phyloP scores from a whole-genome alignment of 2,888 invertebrate species.

The Pemphredon lugubris region DNA sequence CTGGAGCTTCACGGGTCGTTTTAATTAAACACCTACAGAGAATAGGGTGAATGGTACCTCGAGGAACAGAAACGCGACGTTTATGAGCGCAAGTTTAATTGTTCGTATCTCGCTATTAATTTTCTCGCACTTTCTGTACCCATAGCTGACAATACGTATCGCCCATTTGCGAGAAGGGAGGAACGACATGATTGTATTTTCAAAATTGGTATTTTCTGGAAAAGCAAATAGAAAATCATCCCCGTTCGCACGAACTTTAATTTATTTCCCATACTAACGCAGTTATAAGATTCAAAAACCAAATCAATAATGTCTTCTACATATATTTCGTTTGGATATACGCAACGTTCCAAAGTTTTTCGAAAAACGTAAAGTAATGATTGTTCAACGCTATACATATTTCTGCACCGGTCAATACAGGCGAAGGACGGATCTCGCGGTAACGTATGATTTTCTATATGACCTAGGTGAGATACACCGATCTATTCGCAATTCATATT shows the following conservation, averaged over 20 bases:
- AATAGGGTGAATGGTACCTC: neutral
- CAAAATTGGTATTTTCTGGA: too few species aligned
- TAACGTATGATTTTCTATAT: slow-evolving; percentile 20
- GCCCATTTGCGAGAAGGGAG: too few species aligned
- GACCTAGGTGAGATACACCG: slow-evolving; percentile 16
- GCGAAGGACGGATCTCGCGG: slow-evolving; percentile 6
- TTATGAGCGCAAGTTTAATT: slow-evolving; percentile 10
- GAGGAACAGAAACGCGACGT: slow-evolving; percentile 7
- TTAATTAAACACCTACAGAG: slow-evolving; percentile 26
- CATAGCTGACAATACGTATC: too few species aligned
- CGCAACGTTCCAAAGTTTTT: neutral
- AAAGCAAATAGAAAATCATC: too few species aligned
- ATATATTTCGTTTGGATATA: neutral
- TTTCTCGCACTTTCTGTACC: slow-evolving; percentile 7
- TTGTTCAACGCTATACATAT: slow-evolving; percentile 5
- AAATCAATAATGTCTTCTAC: too few species aligned
- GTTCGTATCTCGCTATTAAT: slow-evolving; percentile 2
- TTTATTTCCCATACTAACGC: too few species aligned
- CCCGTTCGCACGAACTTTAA: too few species aligned
- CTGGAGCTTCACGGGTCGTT: slow-evolving; percentile 2
- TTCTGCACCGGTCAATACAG: slow-evolving; percentile 11
- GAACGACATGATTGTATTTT: too few species aligned
- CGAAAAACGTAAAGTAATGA: neutral
- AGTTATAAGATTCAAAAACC: too few species aligned
- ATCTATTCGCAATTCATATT: slow-evolving; percentile 40